Percentiles rank a stretch among this genome's conserved stretches.
Conservation (phyloP, 2,797 vertebrate species). For the Spea hammondii region DNA sequence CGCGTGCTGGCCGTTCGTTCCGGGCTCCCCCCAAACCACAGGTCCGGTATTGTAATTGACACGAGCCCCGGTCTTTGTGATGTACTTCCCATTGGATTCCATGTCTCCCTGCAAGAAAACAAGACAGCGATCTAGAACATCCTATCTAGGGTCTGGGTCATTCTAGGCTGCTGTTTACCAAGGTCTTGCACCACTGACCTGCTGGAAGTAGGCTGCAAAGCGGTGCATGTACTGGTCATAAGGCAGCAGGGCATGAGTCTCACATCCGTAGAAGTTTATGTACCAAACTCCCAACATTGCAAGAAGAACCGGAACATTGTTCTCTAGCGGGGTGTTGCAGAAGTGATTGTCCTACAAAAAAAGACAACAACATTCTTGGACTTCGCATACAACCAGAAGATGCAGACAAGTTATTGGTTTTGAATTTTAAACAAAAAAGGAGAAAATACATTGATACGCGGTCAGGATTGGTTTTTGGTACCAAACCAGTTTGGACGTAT, state of each 20-base stretch:
- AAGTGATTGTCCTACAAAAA: conserved; percentile 87
- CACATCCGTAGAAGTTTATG: conserved; percentile 89
- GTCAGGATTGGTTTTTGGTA: no score
- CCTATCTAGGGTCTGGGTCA: background rate
- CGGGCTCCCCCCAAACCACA: conserved; percentile 96
- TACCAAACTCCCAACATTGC: conserved; percentile 94
- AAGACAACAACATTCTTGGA: background rate
- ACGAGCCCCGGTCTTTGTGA: conserved; percentile 82
- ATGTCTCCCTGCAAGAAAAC: conserved; percentile 82
- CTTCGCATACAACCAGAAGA: no score
- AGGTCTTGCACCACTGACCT: conserved; percentile 69
- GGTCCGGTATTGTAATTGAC: conserved; percentile 92
- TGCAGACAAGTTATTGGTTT: no score
- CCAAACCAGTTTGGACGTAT: no score
- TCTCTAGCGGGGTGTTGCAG: conserved; percentile 79
- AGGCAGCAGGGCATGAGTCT: conserved; percentile 90
- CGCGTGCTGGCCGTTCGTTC: conserved; percentile 96
- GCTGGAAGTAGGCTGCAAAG: conserved; percentile 97
- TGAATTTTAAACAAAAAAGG: no score
- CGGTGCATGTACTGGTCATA: conserved; percentile 98
- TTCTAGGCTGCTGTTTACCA: background rate
- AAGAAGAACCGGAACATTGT: conserved; percentile 84
- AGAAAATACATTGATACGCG: no score
- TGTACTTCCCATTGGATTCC: conserved; percentile 97
- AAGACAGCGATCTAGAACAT: background rate